These are phyloP conservation scores for Drosophila koepferae DNA, from an alignment of 2,888 invertebrate species.

Conservation along the genomic window DNA sequence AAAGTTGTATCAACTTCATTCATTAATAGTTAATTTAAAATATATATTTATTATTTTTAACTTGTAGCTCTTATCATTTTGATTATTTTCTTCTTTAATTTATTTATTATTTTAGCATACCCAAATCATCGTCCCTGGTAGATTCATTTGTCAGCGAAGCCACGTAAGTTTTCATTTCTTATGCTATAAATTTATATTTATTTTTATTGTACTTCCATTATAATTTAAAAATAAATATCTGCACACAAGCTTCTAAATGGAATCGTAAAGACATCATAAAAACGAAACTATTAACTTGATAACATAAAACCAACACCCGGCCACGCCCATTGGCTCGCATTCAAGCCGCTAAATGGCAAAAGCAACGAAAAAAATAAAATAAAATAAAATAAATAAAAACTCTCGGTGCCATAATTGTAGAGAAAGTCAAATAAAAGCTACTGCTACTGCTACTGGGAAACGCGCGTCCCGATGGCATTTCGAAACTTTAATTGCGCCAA, in stretches of 20 bases:
- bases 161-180: constrained; percentile 70
- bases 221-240: not conserved
- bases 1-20: not conserved
- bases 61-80: constrained; percentile 18
- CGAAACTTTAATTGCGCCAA: constrained; percentile 62
- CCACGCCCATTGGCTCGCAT: constrained; percentile 32
- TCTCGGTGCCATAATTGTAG: constrained; percentile 50
- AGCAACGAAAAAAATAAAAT: not conserved
- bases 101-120: constrained; percentile 62
- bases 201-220: not conserved
- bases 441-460: constrained; percentile 21
- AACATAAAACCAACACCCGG: constrained; percentile 11
- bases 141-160: constrained; percentile 80
- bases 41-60: constrained; percentile 21
- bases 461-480: constrained; percentile 53
- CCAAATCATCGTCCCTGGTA: constrained; percentile 74
- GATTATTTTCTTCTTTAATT: constrained; percentile 8
- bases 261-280: constrained; percentile 28
- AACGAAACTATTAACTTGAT: constrained; percentile 22
- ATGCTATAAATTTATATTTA: not conserved
- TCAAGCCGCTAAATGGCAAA: constrained; percentile 41
- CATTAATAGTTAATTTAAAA: not conserved
- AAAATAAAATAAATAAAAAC: constrained; percentile 8
- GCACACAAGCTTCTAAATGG: not conserved
- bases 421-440: constrained; percentile 60